phyloP scores from a whole-genome alignment of 2,113 vertebrate species.

The Laticauda laticaudata region DNA sequence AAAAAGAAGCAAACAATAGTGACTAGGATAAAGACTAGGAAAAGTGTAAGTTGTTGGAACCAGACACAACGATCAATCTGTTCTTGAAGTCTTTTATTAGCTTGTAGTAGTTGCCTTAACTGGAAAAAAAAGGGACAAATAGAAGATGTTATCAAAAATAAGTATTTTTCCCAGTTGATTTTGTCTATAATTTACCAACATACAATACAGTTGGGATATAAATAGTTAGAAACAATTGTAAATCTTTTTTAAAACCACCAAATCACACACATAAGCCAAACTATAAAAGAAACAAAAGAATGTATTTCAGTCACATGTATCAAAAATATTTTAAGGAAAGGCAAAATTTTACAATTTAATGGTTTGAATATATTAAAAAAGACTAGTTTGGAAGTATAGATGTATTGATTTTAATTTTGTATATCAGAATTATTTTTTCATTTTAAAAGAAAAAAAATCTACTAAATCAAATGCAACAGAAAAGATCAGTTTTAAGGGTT shows the following conservation, averaged over 20 bases:
- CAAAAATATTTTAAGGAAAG: not conserved
- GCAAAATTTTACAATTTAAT: not conserved
- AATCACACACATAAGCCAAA: not conserved
- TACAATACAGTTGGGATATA: not conserved
- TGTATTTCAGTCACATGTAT: not conserved
- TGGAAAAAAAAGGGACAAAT: constrained; percentile 67
- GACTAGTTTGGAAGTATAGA: not conserved
- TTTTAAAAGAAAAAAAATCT: not conserved
- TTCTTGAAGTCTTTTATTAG: constrained; percentile 83
- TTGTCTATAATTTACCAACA: not conserved
- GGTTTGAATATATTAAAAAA: not conserved
- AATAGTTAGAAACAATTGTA: not conserved
- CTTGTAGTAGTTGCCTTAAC: constrained; percentile 81
- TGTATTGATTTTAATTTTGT: not conserved
- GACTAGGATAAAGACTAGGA: constrained; percentile 77
- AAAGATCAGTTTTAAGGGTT: not conserved
- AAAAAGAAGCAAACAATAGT: constrained; percentile 76
- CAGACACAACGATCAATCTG: constrained; percentile 85
- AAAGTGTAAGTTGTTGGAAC: constrained; percentile 85
- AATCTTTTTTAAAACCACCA: not conserved
- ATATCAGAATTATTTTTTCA: not conserved
- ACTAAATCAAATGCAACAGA: not conserved
- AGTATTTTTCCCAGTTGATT: not conserved
- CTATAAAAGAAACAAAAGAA: not conserved
- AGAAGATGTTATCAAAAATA: constrained; percentile 19